Evolutionary conservation across 2,797 vertebrate genomes (phyloP).

Genomic region (Anabas testudineus): DNA sequence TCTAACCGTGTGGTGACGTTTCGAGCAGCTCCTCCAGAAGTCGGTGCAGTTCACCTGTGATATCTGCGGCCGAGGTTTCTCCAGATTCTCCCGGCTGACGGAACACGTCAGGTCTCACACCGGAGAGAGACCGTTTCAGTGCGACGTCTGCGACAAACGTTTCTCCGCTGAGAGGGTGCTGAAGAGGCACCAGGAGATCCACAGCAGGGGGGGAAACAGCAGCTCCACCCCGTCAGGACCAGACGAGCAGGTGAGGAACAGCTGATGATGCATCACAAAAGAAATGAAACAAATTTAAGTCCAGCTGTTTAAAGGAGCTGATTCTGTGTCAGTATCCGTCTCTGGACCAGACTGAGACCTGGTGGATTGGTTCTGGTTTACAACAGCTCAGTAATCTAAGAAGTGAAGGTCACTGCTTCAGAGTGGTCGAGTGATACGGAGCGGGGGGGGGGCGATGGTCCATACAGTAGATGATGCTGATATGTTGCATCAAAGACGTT

Average conservation of each 20-base stretch:
- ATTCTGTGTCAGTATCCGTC: no score
- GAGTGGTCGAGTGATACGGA: no score
- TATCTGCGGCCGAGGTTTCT: constrained; percentile 46
- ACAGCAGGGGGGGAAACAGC: constrained; percentile 6
- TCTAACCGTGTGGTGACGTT: neutral
- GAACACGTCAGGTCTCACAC: constrained; percentile 60
- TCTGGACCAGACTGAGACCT: no score
- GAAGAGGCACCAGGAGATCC: constrained; percentile 60
- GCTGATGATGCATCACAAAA: neutral
- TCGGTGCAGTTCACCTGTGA: constrained; percentile 33
- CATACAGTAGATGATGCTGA: no score
- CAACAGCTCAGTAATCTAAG: no score
- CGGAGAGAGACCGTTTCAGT: constrained; percentile 57
- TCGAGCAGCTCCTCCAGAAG: constrained; percentile 44
- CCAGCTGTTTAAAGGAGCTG: no score
- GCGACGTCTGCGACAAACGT: constrained; percentile 39
- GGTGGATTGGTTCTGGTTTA: no score
- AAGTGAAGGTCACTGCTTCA: neutral
- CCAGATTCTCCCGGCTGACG: constrained; percentile 24
- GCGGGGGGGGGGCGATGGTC: no score
- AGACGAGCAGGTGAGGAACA: constrained; percentile 11
- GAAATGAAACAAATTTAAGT: no score
- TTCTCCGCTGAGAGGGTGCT: constrained; percentile 38
- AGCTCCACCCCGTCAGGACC: neutral
- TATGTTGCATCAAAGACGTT: no score